phyloP scores from a whole-genome alignment of 2,797 vertebrate species.

The Rallus crepitans region DNA sequence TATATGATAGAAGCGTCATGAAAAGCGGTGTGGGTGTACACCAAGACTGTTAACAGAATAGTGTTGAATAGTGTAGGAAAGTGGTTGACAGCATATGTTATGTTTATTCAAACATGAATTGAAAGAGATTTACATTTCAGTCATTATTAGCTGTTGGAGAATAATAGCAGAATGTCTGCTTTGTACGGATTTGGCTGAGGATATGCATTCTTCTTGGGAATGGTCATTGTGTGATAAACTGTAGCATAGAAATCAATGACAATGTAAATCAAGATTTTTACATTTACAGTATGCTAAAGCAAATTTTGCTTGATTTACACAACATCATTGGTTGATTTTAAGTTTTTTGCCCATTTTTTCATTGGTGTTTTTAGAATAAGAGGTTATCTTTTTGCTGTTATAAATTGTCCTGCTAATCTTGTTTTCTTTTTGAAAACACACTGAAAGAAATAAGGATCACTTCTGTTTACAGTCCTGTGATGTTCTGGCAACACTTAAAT shows the following conservation, averaged over 20 bases:
- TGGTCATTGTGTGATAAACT: background rate
- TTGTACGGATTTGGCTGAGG: background rate
- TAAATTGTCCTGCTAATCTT: background rate
- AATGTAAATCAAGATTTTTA: background rate
- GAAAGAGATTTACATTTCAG: slow-evolving; percentile 9
- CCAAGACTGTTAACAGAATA: background rate
- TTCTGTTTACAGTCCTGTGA: background rate
- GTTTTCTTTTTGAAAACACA: background rate
- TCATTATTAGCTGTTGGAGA: background rate
- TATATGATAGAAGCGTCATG: background rate
- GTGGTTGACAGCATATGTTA: background rate
- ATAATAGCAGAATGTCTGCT: background rate
- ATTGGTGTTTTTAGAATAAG: background rate
- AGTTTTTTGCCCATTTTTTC: background rate
- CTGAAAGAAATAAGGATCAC: background rate
- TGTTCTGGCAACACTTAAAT: background rate
- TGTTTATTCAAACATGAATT: slow-evolving; percentile 20
- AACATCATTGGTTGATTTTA: background rate
- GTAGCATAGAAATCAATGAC: background rate
- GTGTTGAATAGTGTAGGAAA: background rate
- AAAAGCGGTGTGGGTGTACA: rapidly evolving
- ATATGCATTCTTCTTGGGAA: background rate
- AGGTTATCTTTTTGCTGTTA: background rate
- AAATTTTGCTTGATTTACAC: background rate
- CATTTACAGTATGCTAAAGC: background rate